phyloP scores from a whole-genome alignment of 1,140 invertebrate species.

The Drosophila pallidifrons region DNA sequence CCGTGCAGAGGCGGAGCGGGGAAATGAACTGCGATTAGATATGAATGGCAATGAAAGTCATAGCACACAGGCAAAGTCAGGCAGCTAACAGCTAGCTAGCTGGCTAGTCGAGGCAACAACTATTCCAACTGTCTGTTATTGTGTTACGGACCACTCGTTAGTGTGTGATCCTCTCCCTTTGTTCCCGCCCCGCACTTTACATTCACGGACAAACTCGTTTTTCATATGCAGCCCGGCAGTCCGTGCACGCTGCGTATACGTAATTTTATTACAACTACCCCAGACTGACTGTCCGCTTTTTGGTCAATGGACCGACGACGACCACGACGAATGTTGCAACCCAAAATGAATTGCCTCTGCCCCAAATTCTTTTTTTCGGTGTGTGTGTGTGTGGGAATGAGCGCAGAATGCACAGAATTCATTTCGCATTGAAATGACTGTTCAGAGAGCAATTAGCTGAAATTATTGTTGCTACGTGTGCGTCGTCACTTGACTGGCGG shows the following conservation, averaged over 20 bases:
- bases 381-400: background rate
- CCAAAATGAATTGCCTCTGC: conserved; percentile 57
- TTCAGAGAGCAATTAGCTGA: conserved; percentile 83
- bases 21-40: conserved; percentile 70
- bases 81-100: conserved; percentile 31
- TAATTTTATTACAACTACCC: conserved; percentile 77
- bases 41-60: conserved; percentile 82
- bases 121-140: conserved; percentile 43
- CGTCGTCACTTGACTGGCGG: conserved; percentile 68
- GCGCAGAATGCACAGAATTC: conserved; percentile 61
- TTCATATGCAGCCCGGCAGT: conserved; percentile 65
- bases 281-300: conserved; percentile 9
- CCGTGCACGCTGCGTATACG: conserved; percentile 69
- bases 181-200: background rate
- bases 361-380: conserved; percentile 7
- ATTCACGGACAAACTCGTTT: conserved; percentile 55
- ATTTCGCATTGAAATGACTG: conserved; percentile 82
- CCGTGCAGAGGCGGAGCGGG: conserved; percentile 20
- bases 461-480: conserved; percentile 83
- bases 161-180: background rate
- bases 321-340: background rate
- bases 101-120: conserved; percentile 12
- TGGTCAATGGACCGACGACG: conserved; percentile 33
- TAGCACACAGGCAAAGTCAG: conserved; percentile 27
- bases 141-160: conserved; percentile 30